Conservation (phyloP, 53 echinoderm and acorn worm species). For the Stichopus horrens region DNA sequence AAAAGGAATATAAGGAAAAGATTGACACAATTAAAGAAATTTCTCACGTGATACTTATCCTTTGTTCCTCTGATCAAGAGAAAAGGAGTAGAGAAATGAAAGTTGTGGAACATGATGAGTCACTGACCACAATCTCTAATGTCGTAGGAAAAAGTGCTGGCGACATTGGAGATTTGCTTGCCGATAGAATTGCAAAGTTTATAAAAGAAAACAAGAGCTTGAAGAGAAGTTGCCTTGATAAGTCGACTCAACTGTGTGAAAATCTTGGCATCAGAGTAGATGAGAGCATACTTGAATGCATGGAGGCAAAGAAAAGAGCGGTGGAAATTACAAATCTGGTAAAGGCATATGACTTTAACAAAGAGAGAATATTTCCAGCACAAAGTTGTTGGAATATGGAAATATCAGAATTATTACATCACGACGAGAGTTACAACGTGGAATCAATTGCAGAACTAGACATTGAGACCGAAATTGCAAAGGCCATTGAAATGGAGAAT, state of each 20-base stretch:
- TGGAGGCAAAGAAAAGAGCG: not conserved
- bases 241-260: not conserved
- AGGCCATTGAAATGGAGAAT: not conserved
- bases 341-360: not conserved
- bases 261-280: not conserved
- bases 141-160: not conserved
- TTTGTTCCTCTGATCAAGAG: not conserved
- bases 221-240: not conserved
- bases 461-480: not conserved
- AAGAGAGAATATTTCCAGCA: not conserved
- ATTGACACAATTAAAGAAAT: not conserved
- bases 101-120: no score
- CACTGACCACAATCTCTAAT: not conserved
- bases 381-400: not conserved
- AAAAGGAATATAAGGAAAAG: not conserved
- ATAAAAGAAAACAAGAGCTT: not conserved
- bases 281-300: not conserved
- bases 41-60: not conserved
- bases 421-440: not conserved
- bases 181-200: not conserved
- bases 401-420: not conserved
- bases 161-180: not conserved
- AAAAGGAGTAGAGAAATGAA: not conserved
- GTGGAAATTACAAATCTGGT: not conserved
- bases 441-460: not conserved